Evolutionary conservation across 2,888 invertebrate species (phyloP), one percentile per base, ranked within the genome.

Genomic region (Aporophyla nigra): DNA sequence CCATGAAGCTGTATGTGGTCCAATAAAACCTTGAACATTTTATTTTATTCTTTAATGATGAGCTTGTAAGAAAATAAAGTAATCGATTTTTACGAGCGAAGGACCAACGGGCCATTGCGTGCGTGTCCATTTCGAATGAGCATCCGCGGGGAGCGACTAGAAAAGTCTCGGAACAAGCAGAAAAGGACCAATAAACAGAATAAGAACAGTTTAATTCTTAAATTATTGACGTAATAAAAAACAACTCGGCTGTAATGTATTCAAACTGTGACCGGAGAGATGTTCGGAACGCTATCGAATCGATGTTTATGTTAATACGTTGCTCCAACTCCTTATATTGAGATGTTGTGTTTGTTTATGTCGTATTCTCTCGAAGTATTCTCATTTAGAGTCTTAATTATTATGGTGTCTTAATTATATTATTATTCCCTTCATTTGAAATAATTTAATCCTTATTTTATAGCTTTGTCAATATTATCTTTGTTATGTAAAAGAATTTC

Each of bases 251-350:
- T 83, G 88, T 95, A 95, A 95, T 95, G 93, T 95, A 95, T 95
- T 95, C 94, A 92, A 93, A 93, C 91, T 93, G 93, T 90, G 93
- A 93, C 91, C 90, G 90, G 89, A 87, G 91, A 92, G 91, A 91
- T 93, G 93, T 93, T 92, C 88, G 87, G 89, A 92, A 92, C 89
- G 92, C 92, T 90, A 92, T 94, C 92, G 91, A 92, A 93, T 86
- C 91, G 91, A 93, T 96, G 95, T 95, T 95, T 96, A 96, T 96
- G 96, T 93, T 93, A 96, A 96, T 96, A 90, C 84, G 86, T 82
- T 78, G 84, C 86, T 86, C 81, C 69, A 78, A 89, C 88, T 92
- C 91, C 91, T 93, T 93, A 92, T 92, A 95, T 95, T 94, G 91
- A 96, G 95, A 94, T 92, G 94, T 95, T 94, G 80, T 88, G 88